phyloP scores from a whole-genome alignment of 2,888 invertebrate species.

The Diaphora mendica region DNA sequence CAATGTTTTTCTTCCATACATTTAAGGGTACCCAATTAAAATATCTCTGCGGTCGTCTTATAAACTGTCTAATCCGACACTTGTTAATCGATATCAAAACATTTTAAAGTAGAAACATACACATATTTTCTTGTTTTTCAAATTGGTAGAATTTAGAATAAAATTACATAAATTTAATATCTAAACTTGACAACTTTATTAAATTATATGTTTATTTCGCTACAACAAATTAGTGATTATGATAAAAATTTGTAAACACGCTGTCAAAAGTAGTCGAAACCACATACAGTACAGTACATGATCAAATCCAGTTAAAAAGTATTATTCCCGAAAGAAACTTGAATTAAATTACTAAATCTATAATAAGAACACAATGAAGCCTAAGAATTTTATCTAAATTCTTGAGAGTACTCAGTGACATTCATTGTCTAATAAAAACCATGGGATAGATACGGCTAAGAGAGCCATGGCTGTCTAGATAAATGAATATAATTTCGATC shows the following conservation, averaged over 20 bases:
- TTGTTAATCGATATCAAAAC: not conserved
- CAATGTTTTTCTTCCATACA: no score
- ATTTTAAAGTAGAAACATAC: not conserved
- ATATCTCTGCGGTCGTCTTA: not conserved
- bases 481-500: conserved; percentile 71
- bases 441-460: not conserved
- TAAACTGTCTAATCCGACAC: not conserved
- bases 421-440: not conserved
- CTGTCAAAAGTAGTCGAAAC: not conserved
- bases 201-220: not conserved
- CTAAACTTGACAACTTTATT: not conserved
- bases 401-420: not conserved
- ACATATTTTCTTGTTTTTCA: not conserved
- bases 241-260: no score
- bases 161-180: not conserved
- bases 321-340: not conserved
- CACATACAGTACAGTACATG: no score
- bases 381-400: not conserved
- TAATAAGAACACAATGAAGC: not conserved
- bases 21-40: not conserved
- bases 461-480: conserved; percentile 33
- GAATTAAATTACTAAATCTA: not conserved
- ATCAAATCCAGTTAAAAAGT: no score
- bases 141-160: not conserved
- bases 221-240: no score